Base-by-base conservation (phyloP, 2,113 vertebrate species). In the Hypocryptadius cinnamomeus region DNA sequence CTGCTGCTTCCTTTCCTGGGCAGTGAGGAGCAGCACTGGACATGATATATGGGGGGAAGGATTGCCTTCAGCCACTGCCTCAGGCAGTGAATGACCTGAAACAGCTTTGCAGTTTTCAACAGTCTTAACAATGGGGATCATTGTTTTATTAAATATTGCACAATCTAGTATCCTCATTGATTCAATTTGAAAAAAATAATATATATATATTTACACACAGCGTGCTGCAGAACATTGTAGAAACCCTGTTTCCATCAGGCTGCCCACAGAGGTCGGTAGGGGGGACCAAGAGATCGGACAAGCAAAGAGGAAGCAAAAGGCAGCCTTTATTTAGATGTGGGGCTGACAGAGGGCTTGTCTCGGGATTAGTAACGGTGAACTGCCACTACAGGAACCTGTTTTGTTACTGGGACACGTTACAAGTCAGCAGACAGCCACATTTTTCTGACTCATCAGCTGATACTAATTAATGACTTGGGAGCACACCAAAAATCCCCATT, bases 361-460 rank as follows among this genome's bases (percentile, higher is more conserved):
- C 33, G 56, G 63, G 61, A 60, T 89, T 95, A 76, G 69, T 78
- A 69, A 89, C 0, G 24, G 77, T 69, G 77, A 57, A 53, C 73
- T 68, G 66, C 89, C 11, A 18, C 89, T 63, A 76, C 80, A 89
- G 54, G 59, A 85, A 45, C 80, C 87, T 87, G 63, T 42, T 93
- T 90, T 94, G 72, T 94, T 93, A 56, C 72, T 80, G 24, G 90
- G 66, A 37, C 86, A 76, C 3, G 14, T 74, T 91, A 61, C 80
- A 69, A 93, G 80, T 93, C 95, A 95, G 91, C 80, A 95, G 95
- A 90, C 79, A 82, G 78, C 57, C 89, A 81, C 89, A 45, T 85
- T 87, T 93, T 93, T 79, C 89, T 93, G 84, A 92, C 85, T 89
- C 91, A 92, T 86, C 84, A 82, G 80, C 94, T 87, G 87, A 92